Conservation (phyloP, 2,888 invertebrate species). For the Resseliella maxima region DNA sequence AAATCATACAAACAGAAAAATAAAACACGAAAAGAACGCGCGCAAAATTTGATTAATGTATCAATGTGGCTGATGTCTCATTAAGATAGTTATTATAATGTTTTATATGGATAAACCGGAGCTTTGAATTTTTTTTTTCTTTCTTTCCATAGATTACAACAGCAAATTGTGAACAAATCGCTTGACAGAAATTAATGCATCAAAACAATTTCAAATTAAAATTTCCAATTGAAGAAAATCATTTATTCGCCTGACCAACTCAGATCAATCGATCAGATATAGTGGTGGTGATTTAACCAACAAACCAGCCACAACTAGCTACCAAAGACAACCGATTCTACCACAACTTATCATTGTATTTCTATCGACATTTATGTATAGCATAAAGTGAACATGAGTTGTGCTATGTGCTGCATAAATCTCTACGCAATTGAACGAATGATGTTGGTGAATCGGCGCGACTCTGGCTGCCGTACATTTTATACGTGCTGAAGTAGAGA, state of each 20-base stretch:
- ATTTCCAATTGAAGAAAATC: slow-evolving; percentile 53
- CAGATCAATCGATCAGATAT: slow-evolving; percentile 49
- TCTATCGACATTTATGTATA: background rate
- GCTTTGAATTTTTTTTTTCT: background rate
- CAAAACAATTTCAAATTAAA: slow-evolving; percentile 51
- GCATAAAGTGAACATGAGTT: too few relatives aligned
- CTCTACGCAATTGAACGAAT: background rate
- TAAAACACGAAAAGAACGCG: background rate
- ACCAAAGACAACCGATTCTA: too few relatives aligned
- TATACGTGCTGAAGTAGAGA: slow-evolving; percentile 31
- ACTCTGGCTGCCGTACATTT: background rate
- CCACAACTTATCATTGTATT: slow-evolving; percentile 12
- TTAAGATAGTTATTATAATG: slow-evolving; percentile 34
- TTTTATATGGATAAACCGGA: background rate
- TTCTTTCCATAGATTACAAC: background rate
- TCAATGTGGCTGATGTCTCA: slow-evolving; percentile 45
- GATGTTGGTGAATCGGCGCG: background rate
- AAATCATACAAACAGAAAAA: background rate
- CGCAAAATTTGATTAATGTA: slow-evolving; percentile 45
- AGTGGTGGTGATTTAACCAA: background rate
- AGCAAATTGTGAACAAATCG: background rate
- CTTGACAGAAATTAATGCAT: slow-evolving; percentile 32
- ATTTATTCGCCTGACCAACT: background rate
- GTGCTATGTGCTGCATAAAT: background rate
- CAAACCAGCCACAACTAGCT: too few relatives aligned